Percentiles rank a stretch among this genome's conserved stretches.
Evolutionary conservation across 2,888 invertebrate species (phyloP).

Genomic region (Pyrochroa serraticornis): DNA sequence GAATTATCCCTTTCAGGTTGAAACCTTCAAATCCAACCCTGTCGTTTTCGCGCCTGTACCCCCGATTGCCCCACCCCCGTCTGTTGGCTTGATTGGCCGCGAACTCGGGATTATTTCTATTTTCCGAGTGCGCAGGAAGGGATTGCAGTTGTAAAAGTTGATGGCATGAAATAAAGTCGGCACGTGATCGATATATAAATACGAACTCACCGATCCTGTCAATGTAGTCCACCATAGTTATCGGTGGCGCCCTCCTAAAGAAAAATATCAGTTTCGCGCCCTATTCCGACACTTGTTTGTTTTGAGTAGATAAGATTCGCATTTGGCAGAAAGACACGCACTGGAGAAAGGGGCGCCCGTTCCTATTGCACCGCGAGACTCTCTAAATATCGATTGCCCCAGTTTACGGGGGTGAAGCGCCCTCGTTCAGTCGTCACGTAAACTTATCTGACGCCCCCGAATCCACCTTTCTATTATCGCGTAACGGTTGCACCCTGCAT

Average conservation of each 20-base stretch:
- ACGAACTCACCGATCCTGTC: conserved; percentile 53
- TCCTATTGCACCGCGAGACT: conserved; percentile 50
- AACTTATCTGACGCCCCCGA: conserved; percentile 41
- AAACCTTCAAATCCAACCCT: neutral
- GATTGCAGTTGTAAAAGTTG: conserved; percentile 43
- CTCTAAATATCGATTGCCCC: conserved; percentile 67
- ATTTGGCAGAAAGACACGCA: conserved; percentile 57
- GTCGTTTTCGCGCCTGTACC: neutral
- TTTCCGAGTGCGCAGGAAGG: conserved; percentile 21
- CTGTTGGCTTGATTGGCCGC: conserved; percentile 4
- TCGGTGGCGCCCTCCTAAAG: conserved; percentile 35
- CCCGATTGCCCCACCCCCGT: conserved; percentile 9
- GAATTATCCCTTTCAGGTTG: conserved; percentile 11
- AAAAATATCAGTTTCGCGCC: conserved; percentile 33
- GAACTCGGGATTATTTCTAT: conserved; percentile 22
- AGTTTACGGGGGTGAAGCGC: conserved; percentile 62
- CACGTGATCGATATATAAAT: conserved; percentile 47
- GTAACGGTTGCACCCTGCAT: neutral
- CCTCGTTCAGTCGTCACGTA: conserved; percentile 50
- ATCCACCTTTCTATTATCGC: conserved; percentile 32
- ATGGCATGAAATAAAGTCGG: conserved; percentile 44
- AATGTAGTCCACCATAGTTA: conserved; percentile 50
- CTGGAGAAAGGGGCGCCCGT: conserved; percentile 50
- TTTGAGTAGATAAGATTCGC: conserved; percentile 44
- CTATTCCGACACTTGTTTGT: conserved; percentile 46